Conservation (phyloP, 2,888 invertebrate species). For the Tipula vernalis region DNA sequence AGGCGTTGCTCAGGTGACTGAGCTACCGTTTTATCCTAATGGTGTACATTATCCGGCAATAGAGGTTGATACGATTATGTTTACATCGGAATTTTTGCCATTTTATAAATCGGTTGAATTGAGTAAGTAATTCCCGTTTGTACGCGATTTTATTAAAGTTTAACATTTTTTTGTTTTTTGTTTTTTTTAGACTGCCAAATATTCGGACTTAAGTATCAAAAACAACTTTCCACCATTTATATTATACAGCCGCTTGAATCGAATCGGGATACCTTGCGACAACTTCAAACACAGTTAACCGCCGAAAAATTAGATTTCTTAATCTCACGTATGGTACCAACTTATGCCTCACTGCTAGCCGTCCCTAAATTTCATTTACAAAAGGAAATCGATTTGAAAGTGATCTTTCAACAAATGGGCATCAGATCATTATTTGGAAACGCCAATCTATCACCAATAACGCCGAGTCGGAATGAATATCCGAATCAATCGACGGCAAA, state of each 20-base stretch:
- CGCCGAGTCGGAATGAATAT: neutral
- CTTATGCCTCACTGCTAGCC: neutral
- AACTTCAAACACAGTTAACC: conserved; percentile 29
- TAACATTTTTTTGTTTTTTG: neutral
- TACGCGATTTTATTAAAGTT: neutral
- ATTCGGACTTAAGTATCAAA: conserved; percentile 53
- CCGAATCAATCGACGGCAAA: neutral
- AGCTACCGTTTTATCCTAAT: conserved; percentile 36
- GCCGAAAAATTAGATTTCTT: neutral
- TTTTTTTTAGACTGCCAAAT: conserved; percentile 49
- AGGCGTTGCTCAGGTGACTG: neutral
- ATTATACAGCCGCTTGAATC: conserved; percentile 46
- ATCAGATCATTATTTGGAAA: neutral
- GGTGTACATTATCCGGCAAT: conserved; percentile 31
- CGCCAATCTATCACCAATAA: neutral
- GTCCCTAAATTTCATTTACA: neutral
- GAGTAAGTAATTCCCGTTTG: neutral
- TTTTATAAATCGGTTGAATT: neutral
- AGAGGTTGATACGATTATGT: conserved; percentile 42
- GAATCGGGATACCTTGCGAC: conserved; percentile 33
- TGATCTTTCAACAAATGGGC: neutral
- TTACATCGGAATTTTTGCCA: neutral
- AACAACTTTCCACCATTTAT: conserved; percentile 48
- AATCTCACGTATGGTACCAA: neutral
- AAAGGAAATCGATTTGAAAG: conserved; percentile 14